Evolutionary conservation across 2,113 vertebrate genomes (phyloP).

Genomic region (Daubentonia madagascariensis): DNA sequence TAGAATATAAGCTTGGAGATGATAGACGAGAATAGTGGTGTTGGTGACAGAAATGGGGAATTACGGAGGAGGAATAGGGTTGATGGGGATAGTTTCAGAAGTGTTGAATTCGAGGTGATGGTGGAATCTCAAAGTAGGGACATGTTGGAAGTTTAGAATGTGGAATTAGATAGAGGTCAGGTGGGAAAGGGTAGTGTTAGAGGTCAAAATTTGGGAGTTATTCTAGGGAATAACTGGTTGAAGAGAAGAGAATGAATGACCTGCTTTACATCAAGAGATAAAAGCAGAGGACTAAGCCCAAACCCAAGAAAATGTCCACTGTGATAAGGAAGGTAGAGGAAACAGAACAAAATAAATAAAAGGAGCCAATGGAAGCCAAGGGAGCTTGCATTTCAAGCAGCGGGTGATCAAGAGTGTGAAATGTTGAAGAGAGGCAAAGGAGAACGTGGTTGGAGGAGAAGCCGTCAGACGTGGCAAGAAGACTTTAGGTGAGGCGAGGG

Average conservation of each 20-base stretch:
- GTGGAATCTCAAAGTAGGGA: not conserved
- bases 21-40: not conserved
- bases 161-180: not conserved
- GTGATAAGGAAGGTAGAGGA: not conserved
- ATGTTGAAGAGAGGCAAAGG: not conserved
- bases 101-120: not conserved
- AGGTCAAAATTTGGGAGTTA: not conserved
- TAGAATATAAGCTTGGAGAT: not conserved
- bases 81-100: not conserved
- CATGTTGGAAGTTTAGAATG: not conserved
- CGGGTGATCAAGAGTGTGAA: not conserved
- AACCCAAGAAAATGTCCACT: not conserved
- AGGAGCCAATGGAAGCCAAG: not conserved
- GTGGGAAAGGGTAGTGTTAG: not conserved
- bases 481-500: not conserved
- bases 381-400: not conserved
- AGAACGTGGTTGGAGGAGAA: not conserved
- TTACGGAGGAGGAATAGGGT: not conserved
- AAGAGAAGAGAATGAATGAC: not conserved
- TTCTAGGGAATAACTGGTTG: not conserved
- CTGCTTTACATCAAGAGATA: not conserved
- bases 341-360: not conserved
- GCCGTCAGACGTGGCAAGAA: not conserved
- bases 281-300: not conserved
- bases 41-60: not conserved